Conservation (phyloP, 2,888 invertebrate genomes). For the Clusia tigrina region DNA sequence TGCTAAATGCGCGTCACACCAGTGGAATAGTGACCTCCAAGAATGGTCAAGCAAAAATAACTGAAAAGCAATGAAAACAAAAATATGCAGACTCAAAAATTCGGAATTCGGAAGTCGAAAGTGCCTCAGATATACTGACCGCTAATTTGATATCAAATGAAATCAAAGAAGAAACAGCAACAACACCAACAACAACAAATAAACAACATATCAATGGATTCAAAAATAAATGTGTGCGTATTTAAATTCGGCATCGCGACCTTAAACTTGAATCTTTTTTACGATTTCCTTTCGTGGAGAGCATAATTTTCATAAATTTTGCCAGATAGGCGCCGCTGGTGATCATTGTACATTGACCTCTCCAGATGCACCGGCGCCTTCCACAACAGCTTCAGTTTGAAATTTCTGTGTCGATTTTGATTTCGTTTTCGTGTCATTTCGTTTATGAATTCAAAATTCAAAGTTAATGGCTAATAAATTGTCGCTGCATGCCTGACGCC, state of each 20-base stretch:
- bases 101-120: not conserved
- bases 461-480: too few relatives aligned
- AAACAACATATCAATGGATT: not conserved
- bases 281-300: not conserved
- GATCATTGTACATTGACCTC: conserved; percentile 12
- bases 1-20: not conserved
- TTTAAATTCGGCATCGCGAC: conserved; percentile 10
- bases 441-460: not conserved
- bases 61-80: not conserved
- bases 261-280: conserved; percentile 51
- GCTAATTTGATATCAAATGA: too few relatives aligned
- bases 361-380: not conserved
- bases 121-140: too few relatives aligned
- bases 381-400: too few relatives aligned
- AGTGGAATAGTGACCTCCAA: not conserved
- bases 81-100: not conserved
- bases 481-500: too few relatives aligned
- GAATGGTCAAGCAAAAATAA: not conserved
- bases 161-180: not conserved
- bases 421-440: too few relatives aligned
- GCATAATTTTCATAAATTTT: conserved; percentile 1
- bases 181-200: not conserved
- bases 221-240: not conserved
- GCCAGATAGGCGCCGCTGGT: not conserved
- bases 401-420: too few relatives aligned